Percentiles rank a stretch among this genome's conserved stretches.
Conservation (phyloP, 2,888 invertebrate species). For the Hypercompe scribonia region DNA sequence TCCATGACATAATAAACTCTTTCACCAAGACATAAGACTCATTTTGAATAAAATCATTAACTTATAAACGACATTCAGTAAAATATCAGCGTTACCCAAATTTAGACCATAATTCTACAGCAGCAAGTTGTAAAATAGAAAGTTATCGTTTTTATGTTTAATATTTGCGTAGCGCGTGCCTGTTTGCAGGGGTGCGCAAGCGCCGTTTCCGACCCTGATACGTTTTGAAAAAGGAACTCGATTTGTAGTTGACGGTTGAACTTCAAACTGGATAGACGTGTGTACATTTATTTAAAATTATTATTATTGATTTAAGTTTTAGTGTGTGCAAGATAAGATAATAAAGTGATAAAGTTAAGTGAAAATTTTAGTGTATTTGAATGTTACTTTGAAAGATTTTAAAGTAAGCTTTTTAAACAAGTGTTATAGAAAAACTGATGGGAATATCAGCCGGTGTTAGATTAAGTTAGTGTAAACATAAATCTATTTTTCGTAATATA, state of each 20-base stretch:
- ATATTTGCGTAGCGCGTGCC: slow-evolving; percentile 72
- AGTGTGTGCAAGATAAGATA: slow-evolving; percentile 23
- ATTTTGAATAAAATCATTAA: neutral
- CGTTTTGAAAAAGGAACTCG: slow-evolving; percentile 68
- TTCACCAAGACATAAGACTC: neutral
- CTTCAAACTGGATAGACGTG: slow-evolving; percentile 62
- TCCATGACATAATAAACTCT: slow-evolving; percentile 37
- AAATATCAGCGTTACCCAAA: neutral
- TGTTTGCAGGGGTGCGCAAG: slow-evolving; percentile 77
- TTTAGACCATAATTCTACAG: neutral
- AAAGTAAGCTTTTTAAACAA: neutral
- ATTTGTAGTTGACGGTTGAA: slow-evolving; percentile 76
- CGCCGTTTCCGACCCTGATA: slow-evolving; percentile 75
- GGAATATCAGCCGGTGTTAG: neutral
- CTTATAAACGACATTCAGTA: slow-evolving; percentile 1
- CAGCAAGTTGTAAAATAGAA: slow-evolving; percentile 30
- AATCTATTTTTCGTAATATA: neutral
- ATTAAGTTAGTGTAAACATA: neutral
- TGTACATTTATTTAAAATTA: slow-evolving; percentile 27
- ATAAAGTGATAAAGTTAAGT: neutral
- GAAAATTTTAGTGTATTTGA: slow-evolving; percentile 4
- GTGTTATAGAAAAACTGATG: neutral
- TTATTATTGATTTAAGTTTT: slow-evolving; percentile 24
- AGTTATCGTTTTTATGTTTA: slow-evolving; percentile 16
- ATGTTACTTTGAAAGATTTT: neutral